Base-by-base conservation (phyloP, 2,113 vertebrate species). In the Jacana jacana region DNA sequence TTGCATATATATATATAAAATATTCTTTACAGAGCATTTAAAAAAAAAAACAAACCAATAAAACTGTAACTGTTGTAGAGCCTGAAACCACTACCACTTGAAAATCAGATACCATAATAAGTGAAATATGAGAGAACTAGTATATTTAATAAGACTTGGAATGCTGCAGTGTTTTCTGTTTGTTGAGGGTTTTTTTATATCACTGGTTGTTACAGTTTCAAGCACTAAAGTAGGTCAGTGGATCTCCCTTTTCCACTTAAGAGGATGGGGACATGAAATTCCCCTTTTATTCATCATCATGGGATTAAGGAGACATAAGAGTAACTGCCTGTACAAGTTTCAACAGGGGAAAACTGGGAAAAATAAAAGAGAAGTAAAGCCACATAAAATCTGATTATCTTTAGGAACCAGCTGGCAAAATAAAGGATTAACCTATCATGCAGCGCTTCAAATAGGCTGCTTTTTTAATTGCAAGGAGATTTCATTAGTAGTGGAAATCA, bases 401-500 rank as follows among this genome's bases (percentile, higher is more conserved):
- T 81, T 39, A 73, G 40, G 35, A 85, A 39, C 30, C 83, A 72
- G 35, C 44, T 73, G 68, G 61, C 42, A 71, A 90, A 46, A 90
- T 22, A 70, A 83, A 91, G 49, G 44, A 90, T 76, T 52, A 81
- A 80, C 17, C 35, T 78, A 72, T 42, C 23, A 61, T 52, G 61
- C 9, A 88, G 39, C 1, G 2, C 37, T 94, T 93, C 72, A 49
- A 11, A 72, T 8, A 18, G 77, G 31, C 28, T 94, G 48, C 28
- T 82, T 81, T 72, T 95, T 75, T 49, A 91, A 79, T 83, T 79
- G 23, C n/a, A 76, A 81, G 11, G 16, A 89, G 57, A 86, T 92
- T 78, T 81, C 80, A 92, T 86, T 92, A 90, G 64, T 60, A 94
- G 39, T 89, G 72, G 68, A 95, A 89, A 79, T 77, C 77, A 91